Base-by-base conservation (phyloP, 2,113 vertebrate genomes). In the Aspiorhynchus laticeps region DNA sequence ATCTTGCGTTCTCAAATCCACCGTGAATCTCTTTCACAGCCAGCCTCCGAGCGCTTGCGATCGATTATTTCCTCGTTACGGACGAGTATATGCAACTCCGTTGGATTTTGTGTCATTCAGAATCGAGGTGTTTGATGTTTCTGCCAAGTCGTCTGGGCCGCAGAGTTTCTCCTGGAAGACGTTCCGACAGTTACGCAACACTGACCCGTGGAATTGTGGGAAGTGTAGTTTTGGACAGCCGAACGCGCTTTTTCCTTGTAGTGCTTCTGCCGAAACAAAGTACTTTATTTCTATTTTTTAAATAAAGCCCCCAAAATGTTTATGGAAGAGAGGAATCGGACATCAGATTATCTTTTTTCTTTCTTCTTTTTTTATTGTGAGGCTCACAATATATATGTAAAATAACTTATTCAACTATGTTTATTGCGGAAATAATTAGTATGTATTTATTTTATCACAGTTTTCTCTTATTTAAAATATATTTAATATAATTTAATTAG, bases 181-280 rank as follows among this genome's bases (percentile, higher is more conserved):
- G 88, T 87, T 92, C 83, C 88, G 86, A 91, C 90, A 92, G 88
- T 92, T 92, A 91, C 91, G 89, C 90, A 92, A 91, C 90, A 88
- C 69, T 43, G 79, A 21, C n/a, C 61, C 71, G 48, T 14, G 90
- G 91, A 84, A 90, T 69, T 56, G 24, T 89, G 91, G 91, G 90
- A 89, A 10, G 53, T 91, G 90, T 85, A 88, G 90, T 92, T 78
- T 51, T 43, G 2, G 3, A n/a, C 19, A 15, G 53, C 53, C 21
- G 48, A 24, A 24, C 76, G 46, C 76, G 26, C 48, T 28, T 17
- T 41, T 63, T 24, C 24, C 31, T 38, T 19, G 2, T 38, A n/a
- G 53, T 31, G 26, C 76, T 51, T 53, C 28, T 33, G 15, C 4
- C 15, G 2, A 12, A 21, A 79, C 4, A 36, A 79, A 12, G 0